Percentiles rank a stretch among this genome's conserved stretches.
phyloP scores from a whole-genome alignment of 1,140 invertebrate species.

The Asobara japonica region DNA sequence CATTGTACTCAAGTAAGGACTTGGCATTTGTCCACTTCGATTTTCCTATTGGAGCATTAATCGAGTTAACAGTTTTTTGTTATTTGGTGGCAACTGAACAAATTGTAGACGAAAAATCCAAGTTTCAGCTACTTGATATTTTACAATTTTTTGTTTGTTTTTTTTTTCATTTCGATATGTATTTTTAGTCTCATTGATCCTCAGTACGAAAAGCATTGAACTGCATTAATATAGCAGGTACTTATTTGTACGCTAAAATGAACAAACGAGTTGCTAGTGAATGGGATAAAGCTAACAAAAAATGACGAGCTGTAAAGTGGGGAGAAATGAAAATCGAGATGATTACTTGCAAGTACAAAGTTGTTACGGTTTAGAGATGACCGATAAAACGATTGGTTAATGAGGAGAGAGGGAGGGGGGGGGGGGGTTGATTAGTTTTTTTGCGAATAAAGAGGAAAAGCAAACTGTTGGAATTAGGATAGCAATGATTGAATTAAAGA shows the following conservation, averaged over 20 bases:
- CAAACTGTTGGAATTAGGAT: too few relatives aligned
- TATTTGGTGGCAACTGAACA: not conserved
- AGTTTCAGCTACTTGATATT: not conserved
- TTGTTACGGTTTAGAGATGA: conserved; percentile 36
- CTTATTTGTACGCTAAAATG: too few relatives aligned
- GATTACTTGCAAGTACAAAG: conserved; percentile 43
- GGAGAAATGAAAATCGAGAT: conserved; percentile 24
- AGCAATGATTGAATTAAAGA: conserved; percentile 3
- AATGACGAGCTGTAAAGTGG: not conserved
- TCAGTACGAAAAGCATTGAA: too few relatives aligned
- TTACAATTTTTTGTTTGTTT: not conserved
- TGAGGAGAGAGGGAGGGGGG: conserved; percentile 32
- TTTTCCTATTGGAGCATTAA: not conserved
- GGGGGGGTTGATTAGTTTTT: not conserved
- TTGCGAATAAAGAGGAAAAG: too few relatives aligned
- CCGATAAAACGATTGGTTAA: too few relatives aligned
- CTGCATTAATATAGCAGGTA: too few relatives aligned
- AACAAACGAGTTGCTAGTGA: not conserved
- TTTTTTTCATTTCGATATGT: too few relatives aligned
- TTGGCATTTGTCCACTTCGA: not conserved
- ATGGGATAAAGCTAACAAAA: conserved; percentile 1
- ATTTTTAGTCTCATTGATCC: too few relatives aligned
- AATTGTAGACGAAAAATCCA: not conserved
- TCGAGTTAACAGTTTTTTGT: not conserved
- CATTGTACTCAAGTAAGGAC: not conserved